Base-by-base conservation (phyloP, 2,113 vertebrate species). In the Hystrix brachyura region DNA sequence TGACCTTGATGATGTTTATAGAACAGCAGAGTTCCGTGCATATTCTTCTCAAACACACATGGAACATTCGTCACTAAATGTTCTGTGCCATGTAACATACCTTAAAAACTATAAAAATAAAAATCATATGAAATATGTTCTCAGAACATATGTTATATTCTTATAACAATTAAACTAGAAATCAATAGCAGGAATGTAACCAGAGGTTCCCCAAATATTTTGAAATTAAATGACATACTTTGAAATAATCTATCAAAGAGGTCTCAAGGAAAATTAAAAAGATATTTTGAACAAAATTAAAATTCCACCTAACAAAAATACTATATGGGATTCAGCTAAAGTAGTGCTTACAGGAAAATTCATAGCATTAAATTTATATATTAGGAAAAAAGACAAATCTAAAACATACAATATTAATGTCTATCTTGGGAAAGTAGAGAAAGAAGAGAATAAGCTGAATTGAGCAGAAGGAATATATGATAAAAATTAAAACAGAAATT, bases 211-310 rank as follows among this genome's bases (percentile, higher is more conserved):
- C 27, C 12, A 85, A 25, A 59, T 82, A 89, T 65, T 69, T 71
- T 8, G 19, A 94, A 96, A 65, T 87, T 25, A 78, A 91, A 72
- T 32, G 76, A 46, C 27, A 60, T 27, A 64, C 34, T 62, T 48
- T 8, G 19, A 80, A 32, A 90, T 79, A 67, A 72, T 23, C 17
- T 38, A 78, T 76, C 17, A 64, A 81, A 74, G 3, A 87, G 71
- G 21, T 87, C 32, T 71, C 34, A 90, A 79, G 14, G 18, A 8
- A 94, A 93, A 62, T 64, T 51, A 43, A 60, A 23, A 71, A 79
- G 65, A 57, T 57, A 80, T 81, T 91, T 74, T 51, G 7, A 95
- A 93, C 19, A 72, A 69, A 95, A 95, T 51, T 14, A 95, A 94
- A 92, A 87, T 48, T 46, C 17, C 5, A 95, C 46, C 67, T 69